Evolutionary conservation across 2,888 invertebrate genomes (phyloP).

Genomic region (Phasia obesa): DNA sequence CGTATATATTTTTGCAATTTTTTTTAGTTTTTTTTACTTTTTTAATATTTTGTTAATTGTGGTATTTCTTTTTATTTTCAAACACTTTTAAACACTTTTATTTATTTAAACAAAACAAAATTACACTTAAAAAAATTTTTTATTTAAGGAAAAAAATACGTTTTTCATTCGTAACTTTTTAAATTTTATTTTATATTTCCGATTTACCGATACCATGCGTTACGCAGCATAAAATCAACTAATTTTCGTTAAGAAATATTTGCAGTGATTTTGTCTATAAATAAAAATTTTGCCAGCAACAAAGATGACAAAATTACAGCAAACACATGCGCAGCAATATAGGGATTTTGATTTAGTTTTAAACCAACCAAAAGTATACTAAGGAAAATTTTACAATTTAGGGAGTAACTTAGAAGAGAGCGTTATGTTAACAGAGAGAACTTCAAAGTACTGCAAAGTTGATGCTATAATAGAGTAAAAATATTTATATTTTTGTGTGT

Average conservation of each 20-base stretch:
- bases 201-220: constrained; percentile 71
- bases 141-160: constrained; percentile 26
- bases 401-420: constrained; percentile 10
- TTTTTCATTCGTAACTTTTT: constrained; percentile 4
- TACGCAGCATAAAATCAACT: constrained; percentile 82
- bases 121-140: too few species aligned
- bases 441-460: constrained; percentile 12
- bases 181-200: constrained; percentile 23
- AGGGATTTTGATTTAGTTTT: constrained; percentile 29
- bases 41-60: background rate
- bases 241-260: constrained; percentile 74
- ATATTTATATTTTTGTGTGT: constrained; percentile 6
- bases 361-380: constrained; percentile 41
- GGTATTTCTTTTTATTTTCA: background rate
- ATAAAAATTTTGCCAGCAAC: constrained; percentile 5
- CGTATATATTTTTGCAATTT: background rate
- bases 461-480: constrained; percentile 50
- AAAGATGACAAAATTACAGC: constrained; percentile 47
- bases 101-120: too few species aligned
- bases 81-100: constrained; percentile 4
- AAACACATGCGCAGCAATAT: constrained; percentile 64
- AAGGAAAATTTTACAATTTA: constrained; percentile 24
- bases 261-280: constrained; percentile 78
- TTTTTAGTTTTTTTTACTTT: background rate
- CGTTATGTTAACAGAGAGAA: background rate